These are phyloP conservation scores for Cephalotes varians DNA, from an alignment of 2,888 invertebrate species.

Conservation along the genomic window DNA sequence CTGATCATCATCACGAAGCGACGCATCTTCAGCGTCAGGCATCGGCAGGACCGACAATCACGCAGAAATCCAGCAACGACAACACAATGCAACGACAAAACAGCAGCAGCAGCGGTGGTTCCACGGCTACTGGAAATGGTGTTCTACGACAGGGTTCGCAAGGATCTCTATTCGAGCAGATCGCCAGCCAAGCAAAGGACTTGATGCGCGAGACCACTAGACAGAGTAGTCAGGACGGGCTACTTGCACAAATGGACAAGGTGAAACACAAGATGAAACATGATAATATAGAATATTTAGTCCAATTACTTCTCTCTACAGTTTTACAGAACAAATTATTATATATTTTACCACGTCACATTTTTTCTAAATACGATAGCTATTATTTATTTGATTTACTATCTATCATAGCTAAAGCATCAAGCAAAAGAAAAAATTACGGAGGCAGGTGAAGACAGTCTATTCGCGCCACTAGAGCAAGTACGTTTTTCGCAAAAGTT, in stretches of 20 bases:
- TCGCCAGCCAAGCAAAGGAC: slow-evolving; percentile 95
- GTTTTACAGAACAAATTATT: background rate
- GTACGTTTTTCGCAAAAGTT: slow-evolving; percentile 84
- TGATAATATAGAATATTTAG: background rate
- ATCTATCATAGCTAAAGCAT: slow-evolving; percentile 86
- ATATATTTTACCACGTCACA: background rate
- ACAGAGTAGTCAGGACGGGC: slow-evolving; percentile 95
- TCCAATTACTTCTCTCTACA: background rate
- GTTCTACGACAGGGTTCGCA: slow-evolving; percentile 93
- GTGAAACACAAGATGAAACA: too few species aligned
- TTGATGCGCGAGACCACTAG: slow-evolving; percentile 94
- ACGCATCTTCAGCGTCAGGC: slow-evolving; percentile 71
- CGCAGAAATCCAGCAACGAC: slow-evolving; percentile 44
- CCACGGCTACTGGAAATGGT: slow-evolving; percentile 74
- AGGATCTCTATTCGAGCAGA: slow-evolving; percentile 94
- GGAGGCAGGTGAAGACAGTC: slow-evolving; percentile 91
- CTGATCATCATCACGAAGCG: slow-evolving; percentile 64
- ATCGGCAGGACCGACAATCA: slow-evolving; percentile 40
- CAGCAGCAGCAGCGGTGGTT: slow-evolving; percentile 41
- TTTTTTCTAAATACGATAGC: background rate
- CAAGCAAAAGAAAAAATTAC: slow-evolving; percentile 89
- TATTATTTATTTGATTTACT: slow-evolving; percentile 21
- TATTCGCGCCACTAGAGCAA: slow-evolving; percentile 94
- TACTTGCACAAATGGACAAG: slow-evolving; percentile 96
- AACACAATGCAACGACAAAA: background rate